These are phyloP conservation scores for Adoxophyes honmai DNA, from an alignment of 1,140 invertebrate genomes.

Conservation along the genomic window DNA sequence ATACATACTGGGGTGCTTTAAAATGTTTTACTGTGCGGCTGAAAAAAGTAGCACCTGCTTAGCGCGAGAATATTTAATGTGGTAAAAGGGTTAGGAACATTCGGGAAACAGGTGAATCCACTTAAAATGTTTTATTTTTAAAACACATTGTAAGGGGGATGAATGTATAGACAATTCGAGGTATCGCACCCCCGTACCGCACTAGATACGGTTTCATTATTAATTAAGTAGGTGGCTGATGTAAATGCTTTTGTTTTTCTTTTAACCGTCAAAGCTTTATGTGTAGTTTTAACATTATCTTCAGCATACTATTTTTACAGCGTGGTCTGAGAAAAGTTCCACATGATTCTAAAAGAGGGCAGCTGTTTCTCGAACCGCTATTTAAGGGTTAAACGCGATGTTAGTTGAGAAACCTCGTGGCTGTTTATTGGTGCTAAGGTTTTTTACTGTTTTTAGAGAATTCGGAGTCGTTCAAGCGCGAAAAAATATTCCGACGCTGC, in stretches of 20 bases:
- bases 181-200: too few relatives aligned
- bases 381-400: not conserved
- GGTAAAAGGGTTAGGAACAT: constrained; percentile 39
- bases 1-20: too few relatives aligned
- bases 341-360: too few relatives aligned
- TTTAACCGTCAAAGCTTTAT: too few relatives aligned
- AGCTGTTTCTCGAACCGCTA: not conserved
- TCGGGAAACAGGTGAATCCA: constrained; percentile 47
- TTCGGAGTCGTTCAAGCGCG: constrained; percentile 35
- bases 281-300: too few relatives aligned
- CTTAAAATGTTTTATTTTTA: constrained; percentile 37
- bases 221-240: too few relatives aligned
- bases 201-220: too few relatives aligned
- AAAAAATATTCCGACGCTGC: constrained; percentile 45
- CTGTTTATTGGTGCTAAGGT: not conserved
- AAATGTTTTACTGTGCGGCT: not conserved
- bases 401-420: not conserved
- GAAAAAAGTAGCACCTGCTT: constrained; percentile 5
- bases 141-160: constrained; percentile 8
- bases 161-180: not conserved
- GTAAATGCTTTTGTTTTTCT: too few relatives aligned
- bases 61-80: constrained; percentile 27
- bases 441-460: constrained; percentile 35
- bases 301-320: too few relatives aligned
- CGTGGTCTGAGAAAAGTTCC: too few relatives aligned